These are phyloP conservation scores for Cetoscarus ocellatus DNA, from an alignment of 2,797 vertebrate species.

Conservation along the genomic window DNA sequence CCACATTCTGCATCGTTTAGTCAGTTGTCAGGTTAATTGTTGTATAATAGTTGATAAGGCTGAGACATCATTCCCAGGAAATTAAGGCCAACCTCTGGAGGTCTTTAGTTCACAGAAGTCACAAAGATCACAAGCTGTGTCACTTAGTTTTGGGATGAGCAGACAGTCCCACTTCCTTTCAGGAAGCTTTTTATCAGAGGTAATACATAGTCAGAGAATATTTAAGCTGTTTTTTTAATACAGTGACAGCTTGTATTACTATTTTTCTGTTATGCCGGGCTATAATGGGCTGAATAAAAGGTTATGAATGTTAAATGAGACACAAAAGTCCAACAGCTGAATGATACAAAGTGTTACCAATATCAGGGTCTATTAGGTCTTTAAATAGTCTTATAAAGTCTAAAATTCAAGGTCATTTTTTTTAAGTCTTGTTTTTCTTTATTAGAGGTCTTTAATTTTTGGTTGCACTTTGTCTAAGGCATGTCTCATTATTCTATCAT, in stretches of 20 bases:
- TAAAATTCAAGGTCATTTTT: too few relatives aligned
- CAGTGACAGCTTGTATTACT: too few relatives aligned
- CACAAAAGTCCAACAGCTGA: too few relatives aligned
- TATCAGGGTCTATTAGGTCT: too few relatives aligned
- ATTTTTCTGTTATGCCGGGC: neutral
- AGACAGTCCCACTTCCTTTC: neutral
- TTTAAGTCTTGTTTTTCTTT: too few relatives aligned
- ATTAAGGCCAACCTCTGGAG: slow-evolving; percentile 25
- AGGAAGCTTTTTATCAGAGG: neutral
- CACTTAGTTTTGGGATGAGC: neutral
- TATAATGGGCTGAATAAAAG: too few relatives aligned
- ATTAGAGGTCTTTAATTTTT: too few relatives aligned
- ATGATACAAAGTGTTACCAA: too few relatives aligned
- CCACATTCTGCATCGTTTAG: slow-evolving; percentile 12
- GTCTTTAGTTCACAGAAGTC: slow-evolving; percentile 8
- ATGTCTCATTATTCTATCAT: too few relatives aligned
- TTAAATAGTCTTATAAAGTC: too few relatives aligned
- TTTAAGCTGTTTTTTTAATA: neutral
- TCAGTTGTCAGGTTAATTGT: slow-evolving; percentile 20
- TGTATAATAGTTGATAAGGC: slow-evolving; percentile 15
- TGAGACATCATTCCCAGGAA: slow-evolving; percentile 8
- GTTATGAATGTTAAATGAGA: too few relatives aligned
- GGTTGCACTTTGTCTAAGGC: too few relatives aligned
- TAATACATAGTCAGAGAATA: neutral
- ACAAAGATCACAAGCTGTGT: slow-evolving; percentile 13